phyloP scores from a whole-genome alignment of 2,797 vertebrate genomes.

The Chaenodraco wilsoni region DNA sequence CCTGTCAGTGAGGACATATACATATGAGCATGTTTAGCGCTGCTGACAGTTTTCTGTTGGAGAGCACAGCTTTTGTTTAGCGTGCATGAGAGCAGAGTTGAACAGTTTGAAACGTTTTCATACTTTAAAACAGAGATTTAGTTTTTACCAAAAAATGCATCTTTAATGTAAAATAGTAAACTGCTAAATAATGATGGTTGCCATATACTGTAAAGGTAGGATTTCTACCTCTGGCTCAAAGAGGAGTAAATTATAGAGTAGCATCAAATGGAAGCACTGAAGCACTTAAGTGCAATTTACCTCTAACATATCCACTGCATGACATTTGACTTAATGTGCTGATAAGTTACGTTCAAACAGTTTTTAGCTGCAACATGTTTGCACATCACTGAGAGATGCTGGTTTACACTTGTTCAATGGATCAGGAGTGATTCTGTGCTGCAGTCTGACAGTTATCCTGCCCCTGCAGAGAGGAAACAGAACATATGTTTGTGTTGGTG shows the following conservation, averaged over 20 bases:
- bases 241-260: neutral
- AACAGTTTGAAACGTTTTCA: slow-evolving; percentile 26
- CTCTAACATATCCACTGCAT: neutral
- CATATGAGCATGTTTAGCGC: slow-evolving; percentile 49
- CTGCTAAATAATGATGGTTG: neutral
- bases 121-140: neutral
- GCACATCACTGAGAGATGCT: neutral
- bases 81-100: neutral
- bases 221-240: neutral
- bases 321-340: neutral
- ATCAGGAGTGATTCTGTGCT: neutral
- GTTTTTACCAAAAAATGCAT: no score
- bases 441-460: neutral
- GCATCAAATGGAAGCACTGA: neutral
- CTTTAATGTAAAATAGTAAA: no score
- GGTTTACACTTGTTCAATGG: neutral
- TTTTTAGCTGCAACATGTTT: no score
- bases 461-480: neutral
- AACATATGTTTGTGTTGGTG: neutral
- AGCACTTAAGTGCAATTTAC: neutral
- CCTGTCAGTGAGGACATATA: slow-evolving; percentile 65
- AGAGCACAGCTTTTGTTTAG: slow-evolving; percentile 15
- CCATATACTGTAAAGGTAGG: neutral
- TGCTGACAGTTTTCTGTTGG: slow-evolving; percentile 16
- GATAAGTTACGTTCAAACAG: neutral